Evolutionary conservation across 2,113 vertebrate species (phyloP).

Genomic region (Oryzias melastigma): DNA sequence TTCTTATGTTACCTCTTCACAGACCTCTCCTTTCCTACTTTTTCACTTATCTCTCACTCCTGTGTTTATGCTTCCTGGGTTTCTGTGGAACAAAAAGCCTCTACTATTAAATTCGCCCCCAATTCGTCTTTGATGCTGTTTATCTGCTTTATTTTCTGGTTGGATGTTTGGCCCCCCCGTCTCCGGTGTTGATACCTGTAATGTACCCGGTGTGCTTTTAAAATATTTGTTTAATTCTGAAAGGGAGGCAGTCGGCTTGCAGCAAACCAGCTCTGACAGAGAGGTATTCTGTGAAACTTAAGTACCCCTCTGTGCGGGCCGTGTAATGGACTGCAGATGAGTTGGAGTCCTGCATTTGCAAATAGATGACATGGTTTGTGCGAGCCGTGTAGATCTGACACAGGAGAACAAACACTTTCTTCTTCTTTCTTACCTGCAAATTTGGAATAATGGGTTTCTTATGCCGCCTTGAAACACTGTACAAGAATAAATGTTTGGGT

Average conservation of each 20-base stretch:
- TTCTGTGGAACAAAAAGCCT: constrained; percentile 69
- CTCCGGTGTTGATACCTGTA: constrained; percentile 37
- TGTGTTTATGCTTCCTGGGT: constrained; percentile 59
- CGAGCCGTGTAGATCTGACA: not conserved
- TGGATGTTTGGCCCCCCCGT: constrained; percentile 38
- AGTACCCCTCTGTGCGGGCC: constrained; percentile 17
- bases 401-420: not conserved
- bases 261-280: constrained; percentile 44
- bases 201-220: constrained; percentile 29
- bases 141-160: constrained; percentile 51
- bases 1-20: constrained; percentile 44
- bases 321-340: constrained; percentile 60
- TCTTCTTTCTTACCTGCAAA: not conserved
- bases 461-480: no score
- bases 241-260: constrained; percentile 19
- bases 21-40: constrained; percentile 23
- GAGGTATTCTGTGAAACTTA: constrained; percentile 37
- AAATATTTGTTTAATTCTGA: constrained; percentile 22
- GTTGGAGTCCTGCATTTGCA: constrained; percentile 35
- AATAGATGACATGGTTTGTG: constrained; percentile 30
- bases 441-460: no score
- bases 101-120: constrained; percentile 68
- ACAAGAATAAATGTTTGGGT: no score
- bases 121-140: constrained; percentile 69
- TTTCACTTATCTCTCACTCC: constrained; percentile 35